Conservation (phyloP, 2,888 invertebrate species). For the Leucophora obtusa region DNA sequence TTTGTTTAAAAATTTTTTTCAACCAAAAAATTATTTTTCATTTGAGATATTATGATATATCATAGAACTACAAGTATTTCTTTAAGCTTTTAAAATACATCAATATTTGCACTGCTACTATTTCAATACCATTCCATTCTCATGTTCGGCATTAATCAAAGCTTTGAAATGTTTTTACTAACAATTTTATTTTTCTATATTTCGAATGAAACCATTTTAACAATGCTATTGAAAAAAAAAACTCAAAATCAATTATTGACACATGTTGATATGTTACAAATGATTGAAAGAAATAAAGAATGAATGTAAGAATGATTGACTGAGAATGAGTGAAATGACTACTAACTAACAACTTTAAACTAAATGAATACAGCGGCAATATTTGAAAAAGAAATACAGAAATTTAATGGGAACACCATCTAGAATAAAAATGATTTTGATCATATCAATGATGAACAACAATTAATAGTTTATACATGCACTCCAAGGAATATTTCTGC, state of each 20-base stretch:
- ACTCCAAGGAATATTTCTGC: no score
- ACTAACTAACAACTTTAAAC: background rate
- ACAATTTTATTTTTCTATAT: background rate
- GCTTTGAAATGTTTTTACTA: constrained; percentile 2
- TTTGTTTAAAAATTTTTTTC: background rate
- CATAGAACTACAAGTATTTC: background rate
- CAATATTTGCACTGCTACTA: background rate
- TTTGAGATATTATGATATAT: background rate
- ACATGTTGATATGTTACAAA: constrained; percentile 43
- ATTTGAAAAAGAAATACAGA: background rate
- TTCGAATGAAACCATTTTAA: constrained; percentile 24
- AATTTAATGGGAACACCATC: constrained; percentile 25
- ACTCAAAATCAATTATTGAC: constrained; percentile 47
- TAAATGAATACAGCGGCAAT: constrained; percentile 11
- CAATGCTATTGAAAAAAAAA: constrained; percentile 1
- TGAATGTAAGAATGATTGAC: constrained; percentile 3
- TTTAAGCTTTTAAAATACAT: background rate
- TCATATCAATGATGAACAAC: background rate
- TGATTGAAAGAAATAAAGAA: constrained; percentile 45
- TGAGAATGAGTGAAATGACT: constrained; percentile 10
- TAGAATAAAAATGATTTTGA: background rate
- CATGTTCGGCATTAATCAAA: constrained; percentile 5
- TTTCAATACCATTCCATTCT: background rate
- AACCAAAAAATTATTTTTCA: background rate
- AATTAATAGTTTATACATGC: background rate